These are phyloP conservation scores for Gallinago solitaria DNA, from an alignment of 2,797 vertebrate species.

Conservation along the genomic window DNA sequence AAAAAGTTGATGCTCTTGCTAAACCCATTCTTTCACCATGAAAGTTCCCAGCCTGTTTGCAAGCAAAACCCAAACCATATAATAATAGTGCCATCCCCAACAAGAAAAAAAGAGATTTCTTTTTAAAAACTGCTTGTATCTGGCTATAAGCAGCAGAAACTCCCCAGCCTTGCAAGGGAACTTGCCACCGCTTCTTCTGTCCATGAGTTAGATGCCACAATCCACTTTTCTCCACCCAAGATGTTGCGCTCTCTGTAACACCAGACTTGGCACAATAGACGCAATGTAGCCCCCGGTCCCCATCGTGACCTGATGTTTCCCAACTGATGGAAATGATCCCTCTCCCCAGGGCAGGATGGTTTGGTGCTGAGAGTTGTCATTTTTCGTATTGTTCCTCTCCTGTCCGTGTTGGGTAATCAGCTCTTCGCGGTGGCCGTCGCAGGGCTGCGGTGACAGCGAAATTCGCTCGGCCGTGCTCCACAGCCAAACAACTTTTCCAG, in stretches of 20 bases:
- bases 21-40: background rate
- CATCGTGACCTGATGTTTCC: background rate
- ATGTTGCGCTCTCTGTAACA: background rate
- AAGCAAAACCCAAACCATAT: background rate
- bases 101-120: background rate
- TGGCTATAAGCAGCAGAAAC: background rate
- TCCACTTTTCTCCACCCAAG: background rate
- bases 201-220: background rate
- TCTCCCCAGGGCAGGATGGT: background rate
- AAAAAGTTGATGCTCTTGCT: background rate
- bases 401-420: background rate
- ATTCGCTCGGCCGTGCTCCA: accelerated
- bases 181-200: background rate
- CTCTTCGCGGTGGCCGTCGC: background rate
- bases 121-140: background rate
- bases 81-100: background rate
- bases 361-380: background rate
- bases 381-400: background rate
- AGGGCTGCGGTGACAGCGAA: background rate
- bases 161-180: background rate
- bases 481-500: background rate
- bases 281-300: accelerated
- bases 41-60: background rate
- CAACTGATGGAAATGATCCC: background rate
- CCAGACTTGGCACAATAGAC: accelerated